phyloP scores from a whole-genome alignment of 2,797 vertebrate genomes.

The Sylvilagus floridanus region DNA sequence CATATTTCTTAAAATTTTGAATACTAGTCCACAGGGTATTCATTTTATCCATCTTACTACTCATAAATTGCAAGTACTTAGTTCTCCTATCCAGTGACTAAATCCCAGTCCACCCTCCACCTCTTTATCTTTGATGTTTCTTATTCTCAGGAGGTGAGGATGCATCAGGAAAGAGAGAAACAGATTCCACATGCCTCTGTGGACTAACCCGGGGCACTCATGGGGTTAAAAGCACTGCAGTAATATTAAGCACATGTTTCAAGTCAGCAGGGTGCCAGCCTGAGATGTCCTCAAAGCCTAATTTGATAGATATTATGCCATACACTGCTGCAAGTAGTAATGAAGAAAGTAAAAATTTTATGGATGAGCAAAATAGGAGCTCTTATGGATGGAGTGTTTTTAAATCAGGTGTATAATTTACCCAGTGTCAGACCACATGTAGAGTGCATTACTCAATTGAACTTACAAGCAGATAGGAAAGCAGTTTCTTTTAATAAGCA shows the following conservation, averaged over 20 bases:
- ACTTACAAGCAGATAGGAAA: conserved; percentile 93
- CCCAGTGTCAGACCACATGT: conserved; percentile 91
- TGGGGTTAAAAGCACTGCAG: conserved; percentile 89
- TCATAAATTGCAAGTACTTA: conserved; percentile 10
- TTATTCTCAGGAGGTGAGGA: conserved; percentile 28
- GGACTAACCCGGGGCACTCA: conserved; percentile 73
- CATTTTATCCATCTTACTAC: conserved; percentile 8
- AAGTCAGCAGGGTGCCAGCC: conserved; percentile 90
- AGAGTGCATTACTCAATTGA: conserved; percentile 94
- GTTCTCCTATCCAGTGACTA: conserved; percentile 45
- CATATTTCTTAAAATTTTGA: not conserved
- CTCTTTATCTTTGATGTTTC: conserved; percentile 58
- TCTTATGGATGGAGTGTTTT: conserved; percentile 93
- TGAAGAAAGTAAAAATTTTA: conserved; percentile 93
- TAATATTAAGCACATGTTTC: conserved; percentile 91
- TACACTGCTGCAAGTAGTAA: conserved; percentile 90
- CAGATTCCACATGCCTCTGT: conserved; percentile 41
- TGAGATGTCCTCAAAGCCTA: conserved; percentile 92
- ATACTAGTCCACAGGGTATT: not conserved
- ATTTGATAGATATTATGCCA: conserved; percentile 93
- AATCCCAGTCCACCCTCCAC: not conserved
- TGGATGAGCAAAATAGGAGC: conserved; percentile 93
- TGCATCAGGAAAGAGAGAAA: not conserved
- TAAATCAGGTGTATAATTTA: conserved; percentile 94
- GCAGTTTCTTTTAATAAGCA: conserved; percentile 94